Base-by-base conservation (phyloP, 2,113 vertebrate genomes). In the Penelope pileata region DNA sequence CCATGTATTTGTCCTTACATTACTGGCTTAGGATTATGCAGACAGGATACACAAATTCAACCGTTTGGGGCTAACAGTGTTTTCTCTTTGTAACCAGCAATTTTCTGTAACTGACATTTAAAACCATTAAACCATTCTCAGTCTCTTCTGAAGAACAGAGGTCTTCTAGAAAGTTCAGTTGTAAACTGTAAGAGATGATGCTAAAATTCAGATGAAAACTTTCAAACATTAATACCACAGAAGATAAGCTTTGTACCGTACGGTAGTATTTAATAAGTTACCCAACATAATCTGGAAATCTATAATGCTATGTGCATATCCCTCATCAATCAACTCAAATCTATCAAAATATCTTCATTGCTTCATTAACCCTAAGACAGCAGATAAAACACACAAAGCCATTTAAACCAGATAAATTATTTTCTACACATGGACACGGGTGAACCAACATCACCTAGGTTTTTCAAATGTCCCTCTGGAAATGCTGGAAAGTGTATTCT, bases 361-460 rank as follows among this genome's bases (percentile, higher is more conserved):
- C 18, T 51, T 30, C 27, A 29, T 30, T 24, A 38, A 51, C 19
- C 26, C 30, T 38, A 36, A 70, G 68, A 70, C 29, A 82, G 1
- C 51, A 67, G 34, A 59, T 26, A 66, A 93, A 80, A 79, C 10
- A 36, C 16, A 40, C 9, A 18, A 84, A 83, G 29, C 56, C 48
- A 80, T 38, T 81, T 58, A 73, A 66, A 87, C 15, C 5, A 86
- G 27, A 40, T 68, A 95, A 93, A 80, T 94, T 94, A 82, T 59
- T 86, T 92, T 86, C 76, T 86, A 4, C 67, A 47, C 24, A 63
- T 19, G 45, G 24, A 85, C 59, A 56, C 7, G 84, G 21, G 34
- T 66, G 40, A 85, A 74, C 80, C 36, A 84, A 79, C 43, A 88
- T 77, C 50, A 18, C 68, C 63, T 87, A 92, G 80, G n/a, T 73